Base-by-base conservation (phyloP, 2,888 invertebrate genomes). In the Anarsia innoxiella region DNA sequence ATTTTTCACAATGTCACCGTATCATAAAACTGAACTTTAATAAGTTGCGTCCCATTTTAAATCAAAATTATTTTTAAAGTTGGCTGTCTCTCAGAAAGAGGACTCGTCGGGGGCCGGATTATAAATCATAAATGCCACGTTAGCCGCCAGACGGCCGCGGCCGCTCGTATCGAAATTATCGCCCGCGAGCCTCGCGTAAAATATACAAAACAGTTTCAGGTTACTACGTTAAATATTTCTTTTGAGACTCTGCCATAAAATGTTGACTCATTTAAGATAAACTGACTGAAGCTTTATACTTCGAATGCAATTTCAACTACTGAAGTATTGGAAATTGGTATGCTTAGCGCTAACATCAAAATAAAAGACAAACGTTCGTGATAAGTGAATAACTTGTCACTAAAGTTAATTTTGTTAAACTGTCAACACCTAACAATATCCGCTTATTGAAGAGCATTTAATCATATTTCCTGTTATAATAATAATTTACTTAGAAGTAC, bases 81-180 rank as follows among this genome's bases (percentile, higher is more conserved):
- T 63, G 59, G 68, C 71, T 74, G 78, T 76, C 77, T 72, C 71
- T 67, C 66, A 61, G 67, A 66, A 66, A 64, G 72, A 66, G 60
- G 71, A 70, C 68, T 65, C 69, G 73, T 72, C 71, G 77, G 66
- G 57, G 75, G 65, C 74, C 66, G 68, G 78, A 75, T 78, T 80
- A 79, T 82, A 82, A 82, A 82, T 80, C 82, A 82, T 77, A 79
- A 73, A 69, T 72, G 79, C 77, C 82, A 76, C 71, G 76, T 78
- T 72, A 73, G 67, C 55, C 9, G 60, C 60, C 56, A 59, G 59
- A 57, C 65, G 66, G 60, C 63, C 59, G 49, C 58, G 53, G 53
- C n/a, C n/a, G n/a, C 56, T 65, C 52, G 70, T 66, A 76, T 73
- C 72, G 63, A 78, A 82, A 79, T 82, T 77, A 82, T 78, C 78